phyloP scores from a whole-genome alignment of 2,888 invertebrate species.

The Thysanoteuthis rhombus region DNA sequence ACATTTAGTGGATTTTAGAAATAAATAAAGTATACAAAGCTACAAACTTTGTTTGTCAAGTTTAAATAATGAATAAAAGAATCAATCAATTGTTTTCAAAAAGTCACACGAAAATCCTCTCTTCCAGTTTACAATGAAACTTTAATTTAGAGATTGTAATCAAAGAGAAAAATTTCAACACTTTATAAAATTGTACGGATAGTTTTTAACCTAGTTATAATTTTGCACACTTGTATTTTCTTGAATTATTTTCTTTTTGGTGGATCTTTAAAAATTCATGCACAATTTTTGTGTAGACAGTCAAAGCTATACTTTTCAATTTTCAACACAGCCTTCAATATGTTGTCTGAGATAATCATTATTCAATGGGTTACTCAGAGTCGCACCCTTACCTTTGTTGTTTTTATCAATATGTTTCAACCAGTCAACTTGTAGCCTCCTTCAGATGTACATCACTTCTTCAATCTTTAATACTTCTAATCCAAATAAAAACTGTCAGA shows the following conservation, averaged over 20 bases:
- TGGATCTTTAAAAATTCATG: not conserved
- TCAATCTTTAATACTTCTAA: not conserved
- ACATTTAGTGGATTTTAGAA: no score
- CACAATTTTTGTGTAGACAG: not conserved
- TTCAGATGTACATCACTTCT: not conserved
- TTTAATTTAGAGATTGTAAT: not conserved
- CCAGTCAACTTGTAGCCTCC: not conserved
- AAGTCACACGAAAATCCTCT: not conserved
- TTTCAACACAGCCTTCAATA: not conserved
- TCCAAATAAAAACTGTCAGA: not conserved
- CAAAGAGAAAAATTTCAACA: not conserved
- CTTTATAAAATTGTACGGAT: not conserved
- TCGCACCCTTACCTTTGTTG: not conserved
- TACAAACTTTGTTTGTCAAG: not conserved
- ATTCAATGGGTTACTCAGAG: not conserved
- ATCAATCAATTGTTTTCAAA: not conserved
- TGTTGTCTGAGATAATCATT: not conserved
- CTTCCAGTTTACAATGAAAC: not conserved
- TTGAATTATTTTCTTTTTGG: not conserved
- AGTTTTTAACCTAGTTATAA: not conserved
- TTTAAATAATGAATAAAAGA: not conserved
- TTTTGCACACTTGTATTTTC: not conserved
- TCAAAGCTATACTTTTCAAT: not conserved
- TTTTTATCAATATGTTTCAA: not conserved
- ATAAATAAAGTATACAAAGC: not conserved